These are phyloP conservation scores for Belonocnema kinseyi DNA, from an alignment of 1,140 invertebrate species.

Conservation along the genomic window DNA sequence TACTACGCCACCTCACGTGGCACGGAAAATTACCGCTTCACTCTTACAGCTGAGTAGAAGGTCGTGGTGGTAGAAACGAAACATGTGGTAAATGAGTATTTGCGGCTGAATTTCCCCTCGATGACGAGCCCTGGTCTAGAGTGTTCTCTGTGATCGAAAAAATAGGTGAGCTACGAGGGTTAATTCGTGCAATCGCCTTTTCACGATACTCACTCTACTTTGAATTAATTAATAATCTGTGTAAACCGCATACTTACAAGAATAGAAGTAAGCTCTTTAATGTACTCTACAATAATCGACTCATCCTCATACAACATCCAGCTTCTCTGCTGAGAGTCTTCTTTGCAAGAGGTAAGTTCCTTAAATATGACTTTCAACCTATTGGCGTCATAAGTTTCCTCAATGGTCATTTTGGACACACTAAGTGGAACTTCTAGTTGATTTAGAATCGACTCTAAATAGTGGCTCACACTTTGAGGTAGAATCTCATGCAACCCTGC, in stretches of 20 bases:
- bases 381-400: conserved; percentile 86
- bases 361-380: conserved; percentile 87
- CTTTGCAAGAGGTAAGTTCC: conserved; percentile 90
- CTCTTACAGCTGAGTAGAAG: too few species aligned
- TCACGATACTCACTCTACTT: too few species aligned
- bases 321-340: conserved; percentile 94
- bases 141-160: too few species aligned
- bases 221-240: too few species aligned
- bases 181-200: too few species aligned
- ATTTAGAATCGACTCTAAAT: conserved; percentile 77
- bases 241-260: conserved; percentile 78
- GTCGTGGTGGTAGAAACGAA: too few species aligned
- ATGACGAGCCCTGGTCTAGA: too few species aligned
- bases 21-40: too few species aligned
- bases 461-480: conserved; percentile 77
- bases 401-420: conserved; percentile 79
- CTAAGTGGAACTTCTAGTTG: conserved; percentile 78
- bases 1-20: too few species aligned
- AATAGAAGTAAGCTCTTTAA: conserved; percentile 90
- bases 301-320: conserved; percentile 97
- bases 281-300: conserved; percentile 86
- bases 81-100: too few species aligned
- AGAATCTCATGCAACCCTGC: conserved; percentile 79
- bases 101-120: too few species aligned
- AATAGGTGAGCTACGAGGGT: too few species aligned